phyloP scores from a whole-genome alignment of 1,140 invertebrate species.

The Drosophila serrata region DNA sequence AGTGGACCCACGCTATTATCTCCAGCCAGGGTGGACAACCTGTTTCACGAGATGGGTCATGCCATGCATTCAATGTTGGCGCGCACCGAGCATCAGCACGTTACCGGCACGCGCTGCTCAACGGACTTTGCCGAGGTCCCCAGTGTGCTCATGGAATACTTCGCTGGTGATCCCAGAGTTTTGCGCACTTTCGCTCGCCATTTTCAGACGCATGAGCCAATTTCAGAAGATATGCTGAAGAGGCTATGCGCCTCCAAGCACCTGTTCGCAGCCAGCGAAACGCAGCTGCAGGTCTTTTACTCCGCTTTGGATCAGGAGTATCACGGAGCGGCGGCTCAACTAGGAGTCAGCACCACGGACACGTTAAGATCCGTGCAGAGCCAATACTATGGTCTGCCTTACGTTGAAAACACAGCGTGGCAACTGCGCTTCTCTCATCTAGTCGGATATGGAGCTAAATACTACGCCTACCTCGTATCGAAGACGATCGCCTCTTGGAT shows the following conservation, averaged over 20 bases:
- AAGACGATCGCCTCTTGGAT: constrained; percentile 96
- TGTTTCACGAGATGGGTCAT: constrained; percentile 99
- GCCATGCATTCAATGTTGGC: constrained; percentile 99
- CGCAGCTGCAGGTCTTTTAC: constrained; percentile 96
- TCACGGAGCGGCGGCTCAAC: constrained; percentile 88
- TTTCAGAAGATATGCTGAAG: constrained; percentile 92
- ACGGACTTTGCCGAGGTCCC: constrained; percentile 99
- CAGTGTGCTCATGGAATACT: constrained; percentile 99
- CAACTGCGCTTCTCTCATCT: constrained; percentile 98
- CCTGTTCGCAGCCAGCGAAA: constrained; percentile 95
- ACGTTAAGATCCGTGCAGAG: constrained; percentile 93
- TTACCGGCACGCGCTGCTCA: constrained; percentile 97
- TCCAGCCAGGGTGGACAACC: constrained; percentile 95
- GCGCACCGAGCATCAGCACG: constrained; percentile 97
- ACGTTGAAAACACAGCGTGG: constrained; percentile 97
- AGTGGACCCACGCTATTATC: constrained; percentile 92
- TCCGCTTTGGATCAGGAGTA: constrained; percentile 95
- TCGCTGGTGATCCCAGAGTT: constrained; percentile 95
- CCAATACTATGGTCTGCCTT: constrained; percentile 94
- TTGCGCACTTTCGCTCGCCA: constrained; percentile 95
- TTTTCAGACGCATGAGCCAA: constrained; percentile 94
- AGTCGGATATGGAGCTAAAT: constrained; percentile 99
- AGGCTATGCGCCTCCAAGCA: constrained; percentile 93
- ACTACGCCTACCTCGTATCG: constrained; percentile 98
- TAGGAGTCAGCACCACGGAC: constrained; percentile 89